A percentile compares a stretch with the other conserved stretches of the same genome.
Conservation (phyloP, 2,113 vertebrate genomes). For the Halcyon senegalensis region DNA sequence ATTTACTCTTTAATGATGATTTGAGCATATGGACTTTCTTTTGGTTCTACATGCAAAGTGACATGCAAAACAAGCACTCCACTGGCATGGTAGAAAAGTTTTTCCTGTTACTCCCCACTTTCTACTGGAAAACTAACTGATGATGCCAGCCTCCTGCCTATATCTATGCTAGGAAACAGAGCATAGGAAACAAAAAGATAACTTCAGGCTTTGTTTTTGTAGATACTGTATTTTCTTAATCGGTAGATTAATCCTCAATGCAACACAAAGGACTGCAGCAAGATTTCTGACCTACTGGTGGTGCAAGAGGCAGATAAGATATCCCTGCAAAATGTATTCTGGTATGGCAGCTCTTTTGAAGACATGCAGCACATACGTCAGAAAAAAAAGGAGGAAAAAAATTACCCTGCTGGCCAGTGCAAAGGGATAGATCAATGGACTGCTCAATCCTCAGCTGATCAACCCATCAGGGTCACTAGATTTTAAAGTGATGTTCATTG, state of each 20-base stretch:
- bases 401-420: background rate
- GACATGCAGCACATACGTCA: background rate
- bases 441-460: background rate
- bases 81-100: background rate
- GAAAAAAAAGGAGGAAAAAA: background rate
- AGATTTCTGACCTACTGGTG: background rate
- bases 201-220: background rate
- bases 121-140: background rate
- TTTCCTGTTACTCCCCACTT: background rate
- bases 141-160: background rate
- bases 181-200: background rate
- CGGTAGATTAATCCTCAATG: background rate
- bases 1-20: background rate
- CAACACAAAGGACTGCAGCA: background rate
- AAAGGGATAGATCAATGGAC: background rate
- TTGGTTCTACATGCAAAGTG: background rate
- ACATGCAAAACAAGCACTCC: background rate
- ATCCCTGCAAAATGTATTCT: background rate
- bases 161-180: background rate
- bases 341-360: background rate
- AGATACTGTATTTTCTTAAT: background rate
- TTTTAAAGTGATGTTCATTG: background rate
- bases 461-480: background rate
- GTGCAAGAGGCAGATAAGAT: background rate
- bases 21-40: background rate